These are phyloP conservation scores for Mamestra brassicae DNA, from an alignment of 2,888 invertebrate species.

Conservation along the genomic window DNA sequence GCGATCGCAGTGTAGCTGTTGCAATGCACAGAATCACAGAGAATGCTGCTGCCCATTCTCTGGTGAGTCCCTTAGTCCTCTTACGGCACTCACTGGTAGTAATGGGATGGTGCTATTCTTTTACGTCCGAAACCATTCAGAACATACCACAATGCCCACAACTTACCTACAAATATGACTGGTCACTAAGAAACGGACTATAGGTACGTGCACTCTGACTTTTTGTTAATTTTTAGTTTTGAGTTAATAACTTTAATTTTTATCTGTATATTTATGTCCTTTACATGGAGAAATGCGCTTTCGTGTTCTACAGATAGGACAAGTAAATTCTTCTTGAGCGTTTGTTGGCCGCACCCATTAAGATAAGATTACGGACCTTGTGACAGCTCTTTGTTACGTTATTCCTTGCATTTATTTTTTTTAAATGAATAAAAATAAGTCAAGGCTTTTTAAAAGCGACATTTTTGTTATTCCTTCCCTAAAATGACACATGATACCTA, in stretches of 20 bases:
- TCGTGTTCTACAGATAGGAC: neutral
- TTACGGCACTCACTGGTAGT: too few relatives aligned
- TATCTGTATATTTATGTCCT: conserved; percentile 18
- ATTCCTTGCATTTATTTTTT: neutral
- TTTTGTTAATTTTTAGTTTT: neutral
- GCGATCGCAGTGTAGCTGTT: too few relatives aligned
- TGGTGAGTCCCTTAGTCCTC: too few relatives aligned
- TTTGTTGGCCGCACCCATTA: conserved; percentile 41
- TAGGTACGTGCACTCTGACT: neutral
- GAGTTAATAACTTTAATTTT: conserved; percentile 3
- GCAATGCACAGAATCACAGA: too few relatives aligned
- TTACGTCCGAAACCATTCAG: too few relatives aligned
- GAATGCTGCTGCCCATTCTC: too few relatives aligned
- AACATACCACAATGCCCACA: neutral
- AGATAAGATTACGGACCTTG: conserved; percentile 32
- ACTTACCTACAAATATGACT: neutral
- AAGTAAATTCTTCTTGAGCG: conserved; percentile 24
- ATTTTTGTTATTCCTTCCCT: neutral
- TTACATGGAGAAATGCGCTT: conserved; percentile 14
- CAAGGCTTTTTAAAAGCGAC: too few relatives aligned
- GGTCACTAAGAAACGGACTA: neutral
- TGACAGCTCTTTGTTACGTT: conserved; percentile 25
- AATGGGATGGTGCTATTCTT: too few relatives aligned
- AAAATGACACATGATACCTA: neutral
- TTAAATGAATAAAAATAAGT: too few relatives aligned